These are phyloP conservation scores for Gavia stellata DNA, from an alignment of 2,113 vertebrate genomes.

Conservation along the genomic window DNA sequence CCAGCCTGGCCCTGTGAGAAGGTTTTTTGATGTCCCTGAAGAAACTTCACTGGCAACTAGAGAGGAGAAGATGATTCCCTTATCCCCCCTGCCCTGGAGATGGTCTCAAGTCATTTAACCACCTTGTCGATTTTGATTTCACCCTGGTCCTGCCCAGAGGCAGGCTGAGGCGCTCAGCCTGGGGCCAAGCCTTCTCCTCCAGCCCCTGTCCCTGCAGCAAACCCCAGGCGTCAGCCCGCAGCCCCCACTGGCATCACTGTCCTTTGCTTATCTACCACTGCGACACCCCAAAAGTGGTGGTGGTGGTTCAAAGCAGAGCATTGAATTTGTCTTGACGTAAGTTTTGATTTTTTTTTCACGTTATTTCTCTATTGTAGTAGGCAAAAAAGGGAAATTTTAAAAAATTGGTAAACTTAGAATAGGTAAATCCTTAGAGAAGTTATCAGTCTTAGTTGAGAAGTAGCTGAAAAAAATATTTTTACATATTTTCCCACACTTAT, in stretches of 20 bases:
- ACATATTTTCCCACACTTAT: neutral
- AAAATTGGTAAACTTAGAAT: neutral
- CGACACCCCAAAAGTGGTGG: accelerated
- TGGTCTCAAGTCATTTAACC: neutral
- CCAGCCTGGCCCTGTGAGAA: neutral
- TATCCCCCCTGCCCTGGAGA: neutral
- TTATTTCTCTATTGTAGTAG: accelerated
- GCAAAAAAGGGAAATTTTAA: neutral
- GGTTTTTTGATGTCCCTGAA: neutral
- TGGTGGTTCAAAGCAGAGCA: neutral
- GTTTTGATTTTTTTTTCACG: neutral
- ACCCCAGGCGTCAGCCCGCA: accelerated
- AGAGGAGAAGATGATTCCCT: neutral
- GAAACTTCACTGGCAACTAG: neutral
- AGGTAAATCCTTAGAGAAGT: neutral
- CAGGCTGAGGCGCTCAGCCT: neutral
- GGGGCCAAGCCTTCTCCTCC: neutral
- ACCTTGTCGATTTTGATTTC: accelerated
- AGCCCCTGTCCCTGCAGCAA: neutral
- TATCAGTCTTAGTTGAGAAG: neutral
- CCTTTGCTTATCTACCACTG: neutral
- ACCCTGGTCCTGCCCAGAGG: neutral
- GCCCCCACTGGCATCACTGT: accelerated
- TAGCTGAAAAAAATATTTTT: neutral
- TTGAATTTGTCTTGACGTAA: neutral